Evolutionary conservation across 2,113 vertebrate species (phyloP), one percentile per base, ranked within the genome.

Genomic region (Manacus vitellinus): DNA sequence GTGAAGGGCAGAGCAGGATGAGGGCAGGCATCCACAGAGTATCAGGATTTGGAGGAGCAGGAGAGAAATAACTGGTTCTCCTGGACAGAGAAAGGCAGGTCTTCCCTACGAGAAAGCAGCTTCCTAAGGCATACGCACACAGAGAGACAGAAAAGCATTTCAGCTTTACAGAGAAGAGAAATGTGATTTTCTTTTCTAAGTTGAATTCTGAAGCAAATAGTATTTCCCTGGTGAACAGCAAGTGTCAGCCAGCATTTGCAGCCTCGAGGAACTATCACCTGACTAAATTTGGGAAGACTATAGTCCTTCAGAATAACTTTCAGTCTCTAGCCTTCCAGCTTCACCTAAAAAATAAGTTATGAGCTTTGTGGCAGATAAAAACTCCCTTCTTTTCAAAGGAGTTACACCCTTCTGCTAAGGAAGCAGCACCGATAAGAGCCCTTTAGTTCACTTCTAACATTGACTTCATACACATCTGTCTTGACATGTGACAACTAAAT

Each of bases 301-400:
- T 10, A 51, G n/a, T 37, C n/a, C 31, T 70, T 20, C 51, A 59
- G 33, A 51, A 77, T 12, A 80, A 16, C 47, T 89, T 91, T 74
- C 54, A 54, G 21, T 55, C 27, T 66, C 65, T 46, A 74, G 39
- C 12, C 30, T 91, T 84, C 15, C 27, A 72, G 39, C 33, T 73
- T 80, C 59, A 67, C 54, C 62, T 95, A 44, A 85, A 72, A 95
- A 92, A 88, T 62, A 88, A 88, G n/a, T 41, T 27, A 68, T n/a
- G 33, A 94, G 24, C 24, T 77, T 65, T 77, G 47, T 51, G 33
- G 37, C 28, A 84, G 44, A 39, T 22, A 39, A 88, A 92, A 85
- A 11, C 8, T 44, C 52, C 8, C 17, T 61, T 89, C 21, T 65
- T 95, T 67, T 59, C 47, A 71, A 89, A 84, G 37, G 22, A 70